Percentiles rank a stretch among this genome's conserved stretches.
These are phyloP conservation scores for Scelioninae gen. 2 DNA, from an alignment of 2,888 invertebrate species.

Conservation along the genomic window DNA sequence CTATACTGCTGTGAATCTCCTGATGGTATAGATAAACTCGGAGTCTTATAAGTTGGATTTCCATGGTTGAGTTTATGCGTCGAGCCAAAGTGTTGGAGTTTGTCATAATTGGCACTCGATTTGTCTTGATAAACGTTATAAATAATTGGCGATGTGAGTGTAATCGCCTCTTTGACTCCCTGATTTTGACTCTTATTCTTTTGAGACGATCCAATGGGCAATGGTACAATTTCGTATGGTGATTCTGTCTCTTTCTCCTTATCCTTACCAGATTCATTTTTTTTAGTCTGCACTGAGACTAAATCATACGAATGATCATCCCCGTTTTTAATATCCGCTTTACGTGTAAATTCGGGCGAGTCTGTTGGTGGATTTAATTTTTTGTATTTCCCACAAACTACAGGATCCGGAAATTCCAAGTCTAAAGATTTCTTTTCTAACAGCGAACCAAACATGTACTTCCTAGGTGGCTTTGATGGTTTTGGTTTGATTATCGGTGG, in stretches of 20 bases:
- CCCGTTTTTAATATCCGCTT: slow-evolving; percentile 63
- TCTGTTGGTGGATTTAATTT: slow-evolving; percentile 77
- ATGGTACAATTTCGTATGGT: slow-evolving; percentile 69
- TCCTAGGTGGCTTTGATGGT: slow-evolving; percentile 80
- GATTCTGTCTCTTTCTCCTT: slow-evolving; percentile 67
- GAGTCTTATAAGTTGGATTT: slow-evolving; percentile 83
- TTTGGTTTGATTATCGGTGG: slow-evolving; percentile 80
- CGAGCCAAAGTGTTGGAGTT: slow-evolving; percentile 87
- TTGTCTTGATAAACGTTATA: slow-evolving; percentile 66
- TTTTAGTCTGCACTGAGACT: slow-evolving; percentile 75
- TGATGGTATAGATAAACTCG: slow-evolving; percentile 67
- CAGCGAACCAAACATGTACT: slow-evolving; percentile 74
- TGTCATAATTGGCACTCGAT: slow-evolving; percentile 82
- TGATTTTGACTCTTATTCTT: slow-evolving; percentile 56
- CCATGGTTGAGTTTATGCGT: slow-evolving; percentile 80
- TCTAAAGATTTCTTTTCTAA: slow-evolving; percentile 73
- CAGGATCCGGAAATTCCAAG: slow-evolving; percentile 75
- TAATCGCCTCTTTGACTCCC: slow-evolving; percentile 29
- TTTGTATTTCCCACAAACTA: slow-evolving; percentile 77
- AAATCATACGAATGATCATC: slow-evolving; percentile 83
- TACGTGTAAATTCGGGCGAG: slow-evolving; percentile 68
- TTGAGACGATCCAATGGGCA: slow-evolving; percentile 60
- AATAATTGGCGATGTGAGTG: slow-evolving; percentile 67
- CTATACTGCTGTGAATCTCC: slow-evolving; percentile 58
- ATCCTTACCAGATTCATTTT: slow-evolving; percentile 63